Percentiles rank a stretch among this genome's conserved stretches.
Evolutionary conservation across 2,888 invertebrate species (phyloP).

Genomic region (Pteria penguin): DNA sequence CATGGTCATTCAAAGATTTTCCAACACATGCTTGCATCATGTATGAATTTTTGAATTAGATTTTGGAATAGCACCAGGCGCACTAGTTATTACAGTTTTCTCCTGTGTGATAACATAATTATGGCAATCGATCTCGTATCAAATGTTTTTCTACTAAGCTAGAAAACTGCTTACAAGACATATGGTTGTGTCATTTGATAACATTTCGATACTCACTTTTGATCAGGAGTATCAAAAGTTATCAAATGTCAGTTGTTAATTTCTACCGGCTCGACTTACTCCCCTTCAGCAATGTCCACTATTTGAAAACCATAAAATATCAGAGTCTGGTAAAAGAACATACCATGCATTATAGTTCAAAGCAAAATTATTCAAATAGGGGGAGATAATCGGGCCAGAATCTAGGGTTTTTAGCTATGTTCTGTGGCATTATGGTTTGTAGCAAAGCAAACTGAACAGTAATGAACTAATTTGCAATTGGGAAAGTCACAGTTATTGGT

Average conservation of each 20-base stretch:
- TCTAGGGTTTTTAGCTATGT: constrained; percentile 3
- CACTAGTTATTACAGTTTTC: constrained; percentile 13
- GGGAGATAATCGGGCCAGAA: not conserved
- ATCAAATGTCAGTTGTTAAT: no score
- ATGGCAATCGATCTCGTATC: not conserved
- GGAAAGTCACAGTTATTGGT: constrained; percentile 21
- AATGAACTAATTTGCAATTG: constrained; percentile 24
- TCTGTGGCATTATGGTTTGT: constrained; percentile 12
- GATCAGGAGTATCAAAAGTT: no score
- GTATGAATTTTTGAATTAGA: constrained; percentile 19
- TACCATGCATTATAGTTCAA: not conserved
- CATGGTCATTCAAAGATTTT: constrained; percentile 16
- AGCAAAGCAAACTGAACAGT: constrained; percentile 20
- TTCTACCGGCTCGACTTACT: not conserved
- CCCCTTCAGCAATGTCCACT: constrained; percentile 1
- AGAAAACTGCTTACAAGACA: constrained; percentile 8
- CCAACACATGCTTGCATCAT: constrained; percentile 23
- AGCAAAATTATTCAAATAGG: not conserved
- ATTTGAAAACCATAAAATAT: constrained; percentile 24
- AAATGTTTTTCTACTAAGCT: constrained; percentile 7
- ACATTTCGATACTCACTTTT: no score
- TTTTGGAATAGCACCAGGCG: constrained; percentile 22
- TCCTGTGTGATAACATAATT: not conserved
- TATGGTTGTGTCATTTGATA: no score
- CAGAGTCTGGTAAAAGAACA: not conserved